Evolutionary conservation across 2,888 invertebrate species (phyloP).

Genomic region (Monochamus alternatus): DNA sequence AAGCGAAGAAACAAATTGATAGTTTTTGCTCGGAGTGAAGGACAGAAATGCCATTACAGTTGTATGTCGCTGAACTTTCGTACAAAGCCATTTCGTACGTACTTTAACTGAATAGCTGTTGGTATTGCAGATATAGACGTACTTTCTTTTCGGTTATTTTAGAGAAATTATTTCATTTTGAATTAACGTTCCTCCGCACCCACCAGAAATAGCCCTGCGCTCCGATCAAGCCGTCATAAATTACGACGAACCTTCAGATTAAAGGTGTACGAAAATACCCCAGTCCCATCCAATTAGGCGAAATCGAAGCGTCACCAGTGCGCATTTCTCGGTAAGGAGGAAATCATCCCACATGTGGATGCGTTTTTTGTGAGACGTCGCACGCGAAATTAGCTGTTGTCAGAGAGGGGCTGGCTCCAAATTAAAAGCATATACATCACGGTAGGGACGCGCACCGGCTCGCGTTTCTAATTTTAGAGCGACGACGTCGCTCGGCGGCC

Average conservation of each 20-base stretch:
- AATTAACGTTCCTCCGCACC: not conserved
- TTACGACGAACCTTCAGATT: slow-evolving; percentile 45
- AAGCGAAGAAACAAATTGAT: no score
- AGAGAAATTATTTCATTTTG: not conserved
- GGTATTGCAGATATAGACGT: no score
- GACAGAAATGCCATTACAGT: no score
- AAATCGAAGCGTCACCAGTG: slow-evolving; percentile 53
- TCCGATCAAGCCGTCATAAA: slow-evolving; percentile 23
- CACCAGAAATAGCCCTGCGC: not conserved
- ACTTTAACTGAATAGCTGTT: no score
- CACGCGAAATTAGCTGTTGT: slow-evolving; percentile 69
- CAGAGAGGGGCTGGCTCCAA: slow-evolving; percentile 59
- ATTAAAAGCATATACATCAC: slow-evolving; percentile 65
- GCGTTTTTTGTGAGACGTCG: slow-evolving; percentile 58
- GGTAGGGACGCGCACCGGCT: slow-evolving; percentile 30
- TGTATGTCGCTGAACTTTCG: no score
- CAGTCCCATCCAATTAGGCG: slow-evolving; percentile 62
- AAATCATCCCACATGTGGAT: slow-evolving; percentile 65
- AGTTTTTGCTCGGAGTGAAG: no score
- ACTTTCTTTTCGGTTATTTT: no score
- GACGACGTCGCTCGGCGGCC: slow-evolving; percentile 22
- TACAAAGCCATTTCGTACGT: no score
- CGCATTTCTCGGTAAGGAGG: slow-evolving; percentile 63
- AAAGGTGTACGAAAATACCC: slow-evolving; percentile 56
- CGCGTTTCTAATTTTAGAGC: slow-evolving; percentile 28